Percentiles rank a stretch among this genome's conserved stretches.
Conservation (phyloP, 1,140 invertebrate genomes). For the Orius insidiosus region DNA sequence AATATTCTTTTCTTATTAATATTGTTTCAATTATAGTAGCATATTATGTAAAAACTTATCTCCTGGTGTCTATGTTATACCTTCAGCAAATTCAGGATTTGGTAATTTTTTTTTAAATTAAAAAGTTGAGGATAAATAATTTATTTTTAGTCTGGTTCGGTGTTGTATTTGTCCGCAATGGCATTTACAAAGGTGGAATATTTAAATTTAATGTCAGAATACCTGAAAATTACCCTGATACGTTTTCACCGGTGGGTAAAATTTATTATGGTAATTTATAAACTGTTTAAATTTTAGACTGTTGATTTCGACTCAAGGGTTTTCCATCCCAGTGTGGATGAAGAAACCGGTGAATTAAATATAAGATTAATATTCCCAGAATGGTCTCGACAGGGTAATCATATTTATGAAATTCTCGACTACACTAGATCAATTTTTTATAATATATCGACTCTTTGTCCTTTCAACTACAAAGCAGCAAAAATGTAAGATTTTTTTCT, state of each 20-base stretch:
- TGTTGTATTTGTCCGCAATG: constrained; percentile 74
- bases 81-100: constrained; percentile 41
- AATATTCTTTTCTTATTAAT: no score
- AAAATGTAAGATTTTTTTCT: constrained; percentile 41
- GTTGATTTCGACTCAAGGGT: constrained; percentile 70
- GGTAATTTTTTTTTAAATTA: constrained; percentile 7
- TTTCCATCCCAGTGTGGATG: constrained; percentile 73
- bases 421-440: constrained; percentile 67
- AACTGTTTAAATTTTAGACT: constrained; percentile 40
- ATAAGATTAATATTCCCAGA: constrained; percentile 59
- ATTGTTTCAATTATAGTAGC: no score
- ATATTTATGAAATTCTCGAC: constrained; percentile 78
- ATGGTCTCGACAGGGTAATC: constrained; percentile 66
- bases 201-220: constrained; percentile 75
- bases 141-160: constrained; percentile 74
- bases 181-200: constrained; percentile 70
- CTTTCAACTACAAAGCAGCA: constrained; percentile 59
- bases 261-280: constrained; percentile 11
- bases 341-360: constrained; percentile 53
- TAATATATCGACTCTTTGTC: constrained; percentile 46
- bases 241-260: constrained; percentile 7
- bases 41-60: constrained; percentile 23
- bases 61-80: constrained; percentile 79
- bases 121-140: constrained; percentile 4
- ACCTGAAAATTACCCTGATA: constrained; percentile 71